phyloP scores from a whole-genome alignment of 2,797 vertebrate species.

The Enteromius thamalakanensis region DNA sequence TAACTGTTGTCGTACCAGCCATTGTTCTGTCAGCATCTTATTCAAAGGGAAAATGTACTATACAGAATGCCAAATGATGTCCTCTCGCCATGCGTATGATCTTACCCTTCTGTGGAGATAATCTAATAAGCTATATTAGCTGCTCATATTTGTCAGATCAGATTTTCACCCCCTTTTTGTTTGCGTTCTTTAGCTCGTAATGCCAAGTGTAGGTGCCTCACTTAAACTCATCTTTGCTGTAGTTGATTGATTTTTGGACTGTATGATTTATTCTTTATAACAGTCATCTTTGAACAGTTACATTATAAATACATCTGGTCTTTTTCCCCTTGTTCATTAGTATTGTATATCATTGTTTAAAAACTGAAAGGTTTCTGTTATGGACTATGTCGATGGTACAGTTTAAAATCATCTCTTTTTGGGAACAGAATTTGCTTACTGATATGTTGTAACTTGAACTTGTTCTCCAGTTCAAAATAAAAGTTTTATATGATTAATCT shows the following conservation, averaged over 20 bases:
- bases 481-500: slow-evolving; percentile 40
- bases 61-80: slow-evolving; percentile 31
- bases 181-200: slow-evolving; percentile 30
- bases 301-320: slow-evolving; percentile 22
- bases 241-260: slow-evolving; percentile 19
- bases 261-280: slow-evolving; percentile 36
- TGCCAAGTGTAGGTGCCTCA: slow-evolving; percentile 41
- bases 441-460: slow-evolving; percentile 46
- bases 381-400: slow-evolving; percentile 41
- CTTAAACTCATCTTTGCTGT: slow-evolving; percentile 17
- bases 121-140: slow-evolving; percentile 59
- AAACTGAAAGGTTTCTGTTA: slow-evolving; percentile 25
- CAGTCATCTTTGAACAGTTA: slow-evolving; percentile 35
- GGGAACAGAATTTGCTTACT: slow-evolving; percentile 43
- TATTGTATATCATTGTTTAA: slow-evolving; percentile 26
- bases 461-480: slow-evolving; percentile 47
- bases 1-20: background rate
- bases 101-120: slow-evolving; percentile 43
- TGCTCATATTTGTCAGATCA: slow-evolving; percentile 37
- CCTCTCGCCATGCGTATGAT: slow-evolving; percentile 19
- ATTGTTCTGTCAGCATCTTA: slow-evolving; percentile 22
- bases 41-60: slow-evolving; percentile 40
- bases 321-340: slow-evolving; percentile 17
- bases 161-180: slow-evolving; percentile 4
- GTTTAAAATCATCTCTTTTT: slow-evolving; percentile 31